phyloP scores from a whole-genome alignment of 2,797 vertebrate species.

The Emys orbicularis region DNA sequence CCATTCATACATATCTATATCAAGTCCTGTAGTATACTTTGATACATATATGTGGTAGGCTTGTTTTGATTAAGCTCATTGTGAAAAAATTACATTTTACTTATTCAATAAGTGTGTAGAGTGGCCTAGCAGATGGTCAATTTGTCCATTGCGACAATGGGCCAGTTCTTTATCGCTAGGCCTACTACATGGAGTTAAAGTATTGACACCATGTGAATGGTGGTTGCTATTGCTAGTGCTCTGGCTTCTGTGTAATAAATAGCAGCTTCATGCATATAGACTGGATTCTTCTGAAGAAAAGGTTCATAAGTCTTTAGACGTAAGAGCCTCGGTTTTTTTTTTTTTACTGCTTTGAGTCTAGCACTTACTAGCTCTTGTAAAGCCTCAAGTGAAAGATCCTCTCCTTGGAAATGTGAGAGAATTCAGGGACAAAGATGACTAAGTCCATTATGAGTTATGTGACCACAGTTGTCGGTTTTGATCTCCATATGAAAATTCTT shows the following conservation, averaged over 20 bases:
- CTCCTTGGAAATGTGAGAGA: neutral
- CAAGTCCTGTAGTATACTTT: rapidly evolving
- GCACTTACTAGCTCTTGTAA: neutral
- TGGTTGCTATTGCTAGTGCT: rapidly evolving
- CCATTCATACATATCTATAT: neutral
- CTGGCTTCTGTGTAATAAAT: neutral
- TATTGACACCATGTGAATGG: neutral
- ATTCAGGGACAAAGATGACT: neutral
- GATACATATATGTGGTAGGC: too few species aligned
- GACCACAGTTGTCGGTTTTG: neutral
- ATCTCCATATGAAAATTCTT: neutral
- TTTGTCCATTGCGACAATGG: neutral
- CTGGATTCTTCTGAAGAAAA: neutral
- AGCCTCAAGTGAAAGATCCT: neutral
- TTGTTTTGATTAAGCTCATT: neutral
- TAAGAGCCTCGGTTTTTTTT: neutral
- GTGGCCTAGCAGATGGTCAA: neutral
- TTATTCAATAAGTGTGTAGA: neutral
- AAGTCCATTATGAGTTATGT: neutral
- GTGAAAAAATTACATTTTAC: neutral
- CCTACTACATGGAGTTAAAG: neutral
- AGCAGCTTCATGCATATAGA: neutral
- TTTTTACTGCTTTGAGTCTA: rapidly evolving
- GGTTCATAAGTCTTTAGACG: neutral
- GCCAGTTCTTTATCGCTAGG: neutral